phyloP scores from a whole-genome alignment of 1,140 invertebrate genomes.

The Ylistrum balloti region DNA sequence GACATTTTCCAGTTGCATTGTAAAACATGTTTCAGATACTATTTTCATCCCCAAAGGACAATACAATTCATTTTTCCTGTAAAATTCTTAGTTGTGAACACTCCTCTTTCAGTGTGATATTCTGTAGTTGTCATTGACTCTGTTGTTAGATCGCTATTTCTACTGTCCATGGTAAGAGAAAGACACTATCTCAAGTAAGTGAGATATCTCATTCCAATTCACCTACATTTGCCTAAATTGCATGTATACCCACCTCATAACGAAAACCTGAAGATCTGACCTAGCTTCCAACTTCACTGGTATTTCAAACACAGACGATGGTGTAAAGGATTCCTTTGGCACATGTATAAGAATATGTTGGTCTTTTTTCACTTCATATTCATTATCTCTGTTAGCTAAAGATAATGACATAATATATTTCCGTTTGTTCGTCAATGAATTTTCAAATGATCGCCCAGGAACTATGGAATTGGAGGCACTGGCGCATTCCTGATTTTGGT shows the following conservation, averaged over 20 bases:
- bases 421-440: constrained; percentile 60
- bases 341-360: constrained; percentile 71
- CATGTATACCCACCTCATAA: constrained; percentile 87
- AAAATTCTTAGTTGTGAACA: too few species aligned
- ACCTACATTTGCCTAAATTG: neutral
- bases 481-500: constrained; percentile 74
- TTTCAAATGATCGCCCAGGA: constrained; percentile 62
- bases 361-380: constrained; percentile 67
- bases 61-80: too few species aligned
- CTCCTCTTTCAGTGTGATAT: too few species aligned
- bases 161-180: too few species aligned
- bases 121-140: too few species aligned
- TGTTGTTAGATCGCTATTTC: too few species aligned
- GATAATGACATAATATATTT: constrained; percentile 66
- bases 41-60: too few species aligned
- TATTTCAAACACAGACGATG: constrained; percentile 71
- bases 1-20: neutral
- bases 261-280: constrained; percentile 86
- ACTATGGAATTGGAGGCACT: constrained; percentile 74
- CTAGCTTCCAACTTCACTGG: constrained; percentile 72
- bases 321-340: constrained; percentile 64
- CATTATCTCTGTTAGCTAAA: constrained; percentile 57
- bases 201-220: too few species aligned
- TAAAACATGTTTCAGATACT: too few species aligned
- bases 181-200: too few species aligned